phyloP scores from a whole-genome alignment of 2,888 invertebrate genomes.

The Panorpa germanica region DNA sequence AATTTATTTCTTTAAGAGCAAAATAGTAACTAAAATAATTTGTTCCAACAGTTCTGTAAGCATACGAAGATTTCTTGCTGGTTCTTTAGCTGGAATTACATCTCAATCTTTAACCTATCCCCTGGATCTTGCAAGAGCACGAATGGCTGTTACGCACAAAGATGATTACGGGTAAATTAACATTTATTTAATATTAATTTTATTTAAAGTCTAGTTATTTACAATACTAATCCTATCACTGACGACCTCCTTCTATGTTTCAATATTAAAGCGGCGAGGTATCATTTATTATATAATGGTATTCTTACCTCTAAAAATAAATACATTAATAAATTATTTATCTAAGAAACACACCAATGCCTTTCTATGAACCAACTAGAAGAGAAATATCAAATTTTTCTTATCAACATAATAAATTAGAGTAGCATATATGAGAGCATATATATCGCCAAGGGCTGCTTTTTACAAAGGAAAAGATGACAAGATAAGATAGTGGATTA shows the following conservation, averaged over 20 bases:
- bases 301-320: too few species aligned
- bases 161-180: conserved; percentile 41
- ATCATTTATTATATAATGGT: too few species aligned
- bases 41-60: conserved; percentile 19
- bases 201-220: background rate
- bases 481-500: background rate
- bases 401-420: background rate
- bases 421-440: background rate
- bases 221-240: too few species aligned
- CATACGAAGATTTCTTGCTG: conserved; percentile 50
- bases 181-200: background rate
- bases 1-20: conserved; percentile 16
- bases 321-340: too few species aligned
- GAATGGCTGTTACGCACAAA: conserved; percentile 89
- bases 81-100: conserved; percentile 88
- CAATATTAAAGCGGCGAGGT: too few species aligned
- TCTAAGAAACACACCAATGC: too few species aligned
- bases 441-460: background rate
- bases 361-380: background rate
- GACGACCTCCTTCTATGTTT: too few species aligned
- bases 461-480: background rate
- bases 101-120: conserved; percentile 93
- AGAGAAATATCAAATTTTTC: too few species aligned
- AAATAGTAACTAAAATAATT: conserved; percentile 14
- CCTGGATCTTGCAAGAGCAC: conserved; percentile 84